A percentile compares a stretch with the other conserved stretches of the same genome.
These are phyloP conservation scores for Alca torda DNA, from an alignment of 2,797 vertebrate species.

Conservation along the genomic window DNA sequence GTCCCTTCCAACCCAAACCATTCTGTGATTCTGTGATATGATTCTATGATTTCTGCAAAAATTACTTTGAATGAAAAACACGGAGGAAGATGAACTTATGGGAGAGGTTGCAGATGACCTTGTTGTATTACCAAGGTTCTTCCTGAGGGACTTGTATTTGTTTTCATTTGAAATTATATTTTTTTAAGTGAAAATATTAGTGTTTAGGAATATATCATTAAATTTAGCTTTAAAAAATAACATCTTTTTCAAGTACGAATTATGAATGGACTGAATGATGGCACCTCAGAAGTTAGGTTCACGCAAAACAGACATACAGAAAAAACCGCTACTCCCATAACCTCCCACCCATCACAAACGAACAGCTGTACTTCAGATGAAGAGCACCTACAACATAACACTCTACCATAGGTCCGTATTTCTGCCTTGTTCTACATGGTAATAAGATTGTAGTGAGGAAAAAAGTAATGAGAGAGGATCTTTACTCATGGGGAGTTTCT, in stretches of 20 bases:
- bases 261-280: background rate
- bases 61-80: background rate
- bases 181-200: background rate
- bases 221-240: background rate
- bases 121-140: background rate
- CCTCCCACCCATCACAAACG: background rate
- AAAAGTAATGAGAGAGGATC: background rate
- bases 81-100: background rate
- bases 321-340: background rate
- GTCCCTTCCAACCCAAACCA: too few relatives aligned
- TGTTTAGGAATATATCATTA: background rate
- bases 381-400: background rate
- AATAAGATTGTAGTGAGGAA: background rate
- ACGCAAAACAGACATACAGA: background rate
- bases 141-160: background rate
- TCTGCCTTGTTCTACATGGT: background rate
- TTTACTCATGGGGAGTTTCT: background rate
- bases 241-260: background rate
- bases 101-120: background rate
- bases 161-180: background rate
- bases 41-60: background rate
- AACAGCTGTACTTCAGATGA: background rate
- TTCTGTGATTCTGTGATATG: too few relatives aligned
- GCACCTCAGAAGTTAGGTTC: background rate
- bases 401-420: background rate